These are phyloP conservation scores for Ceryle rudis DNA, from an alignment of 2,797 vertebrate species.

Conservation along the genomic window DNA sequence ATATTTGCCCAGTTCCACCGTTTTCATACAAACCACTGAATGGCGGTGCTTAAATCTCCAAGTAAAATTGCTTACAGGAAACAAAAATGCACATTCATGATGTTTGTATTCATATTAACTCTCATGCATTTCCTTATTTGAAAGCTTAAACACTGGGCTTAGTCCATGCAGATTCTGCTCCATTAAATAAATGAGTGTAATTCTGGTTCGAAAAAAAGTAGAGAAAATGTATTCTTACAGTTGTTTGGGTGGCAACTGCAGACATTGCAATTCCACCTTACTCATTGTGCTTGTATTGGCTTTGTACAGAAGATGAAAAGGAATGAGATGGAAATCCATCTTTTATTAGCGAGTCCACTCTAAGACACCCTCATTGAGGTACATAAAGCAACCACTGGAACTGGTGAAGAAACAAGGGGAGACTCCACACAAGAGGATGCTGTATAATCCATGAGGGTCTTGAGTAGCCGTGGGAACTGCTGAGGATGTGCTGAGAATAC, in stretches of 20 bases:
- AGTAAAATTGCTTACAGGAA: constrained; percentile 8
- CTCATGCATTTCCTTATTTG: neutral
- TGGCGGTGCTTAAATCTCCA: neutral
- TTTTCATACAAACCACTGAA: constrained; percentile 12
- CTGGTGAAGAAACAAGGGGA: neutral
- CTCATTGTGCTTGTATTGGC: neutral
- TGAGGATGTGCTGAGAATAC: neutral
- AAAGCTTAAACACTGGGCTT: neutral
- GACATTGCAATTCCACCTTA: neutral
- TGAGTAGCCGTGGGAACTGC: neutral
- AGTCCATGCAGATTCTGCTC: neutral
- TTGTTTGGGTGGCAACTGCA: constrained; percentile 15
- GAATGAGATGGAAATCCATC: constrained; percentile 37
- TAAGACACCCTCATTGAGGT: neutral
- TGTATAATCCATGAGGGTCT: neutral
- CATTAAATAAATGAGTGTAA: constrained; percentile 27
- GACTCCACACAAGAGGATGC: neutral
- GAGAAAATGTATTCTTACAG: constrained; percentile 15
- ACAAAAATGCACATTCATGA: neutral
- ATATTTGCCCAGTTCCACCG: neutral
- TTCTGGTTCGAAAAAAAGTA: neutral
- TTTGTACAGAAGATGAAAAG: neutral
- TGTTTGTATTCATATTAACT: neutral
- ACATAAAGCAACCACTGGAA: neutral
- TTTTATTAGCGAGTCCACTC: neutral